Base-by-base conservation (phyloP, 2,888 invertebrate genomes). In the Sphecodes monilicornis region DNA sequence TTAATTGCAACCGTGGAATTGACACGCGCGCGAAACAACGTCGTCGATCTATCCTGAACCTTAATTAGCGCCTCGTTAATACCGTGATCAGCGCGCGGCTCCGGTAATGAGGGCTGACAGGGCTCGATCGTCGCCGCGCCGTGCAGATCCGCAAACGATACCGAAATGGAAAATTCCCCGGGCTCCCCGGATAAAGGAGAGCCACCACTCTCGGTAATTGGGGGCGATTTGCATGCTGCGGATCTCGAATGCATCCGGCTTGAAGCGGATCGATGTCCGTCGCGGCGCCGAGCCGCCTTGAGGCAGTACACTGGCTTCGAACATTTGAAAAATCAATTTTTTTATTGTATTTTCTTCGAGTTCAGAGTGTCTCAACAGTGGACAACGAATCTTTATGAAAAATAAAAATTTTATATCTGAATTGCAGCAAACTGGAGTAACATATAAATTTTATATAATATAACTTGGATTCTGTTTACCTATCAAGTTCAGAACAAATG, bases 151-250 rank as follows among this genome's bases (percentile, higher is more conserved):
- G 72, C 32, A 76, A 76, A 72, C 75, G 82, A 82, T 76, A 72
- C 60, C 57, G 26, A 84, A 86, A 90, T 90, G 86, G 86, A 54
- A 87, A 90, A 86, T 87, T 77, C 71, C 80, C 77, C 77, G 84
- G 80, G 73, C 78, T 74, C 76, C 80, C 74, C 74, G 77, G 71
- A 80, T 88, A 89, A 77, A 86, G 80, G 82, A 84, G 88, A 54
- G 54, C 70, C 80, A 76, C 80, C 88, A 88, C 88, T 88, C 83
- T 83, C 82, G 76, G 82, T 89, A 89, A 88, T 88, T 88, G 88
- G 87, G 75, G 81, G 83, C 83, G 85, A 88, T 89, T 88, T 88
- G 87, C 87, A 85, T 89, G 79, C 81, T 74, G 76, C 64, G 80
- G 43, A 79, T 86, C 83, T 88, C 71, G 66, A 76, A 80, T 80